Conservation (phyloP, 2,113 vertebrate genomes). For the Lepisosteus osseus region DNA sequence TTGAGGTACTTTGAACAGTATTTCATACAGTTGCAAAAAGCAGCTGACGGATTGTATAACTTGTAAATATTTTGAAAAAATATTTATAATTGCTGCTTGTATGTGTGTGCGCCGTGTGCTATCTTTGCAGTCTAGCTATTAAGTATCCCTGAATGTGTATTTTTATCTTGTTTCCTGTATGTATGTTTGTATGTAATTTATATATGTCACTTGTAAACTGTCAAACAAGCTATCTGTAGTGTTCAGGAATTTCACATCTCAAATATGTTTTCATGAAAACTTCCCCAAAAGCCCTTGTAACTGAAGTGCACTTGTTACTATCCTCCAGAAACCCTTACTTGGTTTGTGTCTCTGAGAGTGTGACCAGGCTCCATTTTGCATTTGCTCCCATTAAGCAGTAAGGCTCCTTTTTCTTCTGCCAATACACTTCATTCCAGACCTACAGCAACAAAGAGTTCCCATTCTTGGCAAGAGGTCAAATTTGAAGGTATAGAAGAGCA, state of each 20-base stretch:
- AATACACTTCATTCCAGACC: too few relatives aligned
- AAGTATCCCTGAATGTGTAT: constrained; percentile 24
- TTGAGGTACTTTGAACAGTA: constrained; percentile 54
- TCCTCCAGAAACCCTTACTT: not conserved
- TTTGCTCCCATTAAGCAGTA: too few relatives aligned
- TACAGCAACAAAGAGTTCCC: too few relatives aligned
- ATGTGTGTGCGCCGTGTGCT: constrained; percentile 20
- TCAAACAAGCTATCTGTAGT: not conserved
- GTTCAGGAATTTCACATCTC: not conserved
- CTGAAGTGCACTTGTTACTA: constrained; percentile 5
- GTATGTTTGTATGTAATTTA: not conserved
- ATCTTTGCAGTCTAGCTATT: constrained; percentile 8
- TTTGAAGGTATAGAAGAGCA: constrained; percentile 6
- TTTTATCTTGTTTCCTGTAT: constrained; percentile 20
- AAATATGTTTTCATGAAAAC: not conserved
- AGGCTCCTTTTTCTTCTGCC: too few relatives aligned
- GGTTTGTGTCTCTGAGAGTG: too few relatives aligned
- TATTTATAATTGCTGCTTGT: constrained; percentile 52
- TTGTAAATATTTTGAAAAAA: constrained; percentile 47
- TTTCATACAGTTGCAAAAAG: constrained; percentile 37
- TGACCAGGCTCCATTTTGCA: too few relatives aligned
- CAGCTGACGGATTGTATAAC: constrained; percentile 34
- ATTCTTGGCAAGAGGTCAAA: too few relatives aligned
- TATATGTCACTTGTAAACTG: not conserved
- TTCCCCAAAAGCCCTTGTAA: not conserved